Base-by-base conservation (phyloP, 2,113 vertebrate genomes). In the Dasypus novemcinctus region DNA sequence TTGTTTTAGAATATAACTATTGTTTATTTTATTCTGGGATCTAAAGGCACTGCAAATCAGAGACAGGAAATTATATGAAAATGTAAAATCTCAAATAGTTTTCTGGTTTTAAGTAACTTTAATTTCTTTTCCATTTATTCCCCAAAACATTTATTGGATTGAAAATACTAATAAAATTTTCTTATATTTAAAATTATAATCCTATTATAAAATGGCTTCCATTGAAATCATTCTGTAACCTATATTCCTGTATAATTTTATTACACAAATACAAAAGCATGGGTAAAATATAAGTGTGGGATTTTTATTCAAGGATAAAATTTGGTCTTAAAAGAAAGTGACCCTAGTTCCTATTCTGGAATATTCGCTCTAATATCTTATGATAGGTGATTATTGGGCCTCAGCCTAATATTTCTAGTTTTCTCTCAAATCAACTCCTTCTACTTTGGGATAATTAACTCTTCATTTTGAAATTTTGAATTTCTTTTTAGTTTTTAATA, bases 81-180 rank as follows among this genome's bases (percentile, higher is more conserved):
- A 59, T 61, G 75, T 5, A 79, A 82, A 80, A 89, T 43, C 41
- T 90, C 46, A 76, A 46, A 43, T 90, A 87, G 12, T 64, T 94
- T 90, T 83, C 25, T 90, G 17, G 82, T 83, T 88, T 95, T 78
- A 92, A 81, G 80, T 63, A 78, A 2, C 33, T 87, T 68, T 90
- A 27, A 43, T 27, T 76, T 89, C 11, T 87, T 86, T 78, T 82
- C 64, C 83, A 2, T 59, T 88, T 87, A 57, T 90, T 88, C 29
- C n/a, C 36, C 69, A 81, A 89, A 61, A 69, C 43, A 84, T 82
- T 81, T 38, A 74, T 59, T 94, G 17, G 12, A 72, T 81, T 76
- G 38, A 94, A 11, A 76, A 49, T 71, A 43, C 66, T 94, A 25
- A 52, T 75, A 46, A 20, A 25, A 64, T 43, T 92, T 49, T 61